Conservation (phyloP, 1,140 invertebrate species). For the Drosophila repleta region DNA sequence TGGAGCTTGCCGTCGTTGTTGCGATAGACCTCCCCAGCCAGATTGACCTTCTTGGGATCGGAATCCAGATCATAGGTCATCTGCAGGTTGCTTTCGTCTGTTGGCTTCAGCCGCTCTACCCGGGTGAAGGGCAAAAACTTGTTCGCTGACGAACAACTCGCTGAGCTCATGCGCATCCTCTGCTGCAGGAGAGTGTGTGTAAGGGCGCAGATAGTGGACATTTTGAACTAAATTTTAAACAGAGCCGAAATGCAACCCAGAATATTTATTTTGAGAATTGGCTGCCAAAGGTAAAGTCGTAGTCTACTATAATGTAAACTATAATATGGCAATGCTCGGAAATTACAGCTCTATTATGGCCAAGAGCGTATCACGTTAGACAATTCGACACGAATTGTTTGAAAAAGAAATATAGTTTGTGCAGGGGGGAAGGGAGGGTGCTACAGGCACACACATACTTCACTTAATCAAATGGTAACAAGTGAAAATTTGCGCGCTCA, state of each 20-base stretch:
- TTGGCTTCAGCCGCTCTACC: constrained; percentile 8
- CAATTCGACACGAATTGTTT: constrained; percentile 24
- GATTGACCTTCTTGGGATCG: constrained; percentile 32
- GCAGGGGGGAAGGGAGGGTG: background rate
- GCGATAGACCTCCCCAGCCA: constrained; percentile 86
- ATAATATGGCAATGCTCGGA: background rate
- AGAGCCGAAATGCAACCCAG: background rate
- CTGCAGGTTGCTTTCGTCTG: constrained; percentile 11
- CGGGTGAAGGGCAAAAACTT: constrained; percentile 34
- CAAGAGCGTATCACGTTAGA: background rate
- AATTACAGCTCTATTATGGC: constrained; percentile 1
- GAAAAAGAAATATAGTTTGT: background rate
- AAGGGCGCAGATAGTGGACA: constrained; percentile 20
- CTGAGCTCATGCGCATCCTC: constrained; percentile 4
- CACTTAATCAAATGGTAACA: constrained; percentile 67
- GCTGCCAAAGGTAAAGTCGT: background rate
- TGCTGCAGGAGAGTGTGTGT: constrained; percentile 11
- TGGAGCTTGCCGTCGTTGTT: constrained; percentile 96
- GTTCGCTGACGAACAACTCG: background rate
- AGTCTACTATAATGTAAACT: constrained; percentile 10
- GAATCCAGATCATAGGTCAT: constrained; percentile 25
- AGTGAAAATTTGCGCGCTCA: constrained; percentile 50
- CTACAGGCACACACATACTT: constrained; percentile 28
- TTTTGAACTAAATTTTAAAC: constrained; percentile 7
- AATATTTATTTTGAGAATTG: background rate